Evolutionary conservation across 2,888 invertebrate species (phyloP).

Genomic region (Erynnis tages): DNA sequence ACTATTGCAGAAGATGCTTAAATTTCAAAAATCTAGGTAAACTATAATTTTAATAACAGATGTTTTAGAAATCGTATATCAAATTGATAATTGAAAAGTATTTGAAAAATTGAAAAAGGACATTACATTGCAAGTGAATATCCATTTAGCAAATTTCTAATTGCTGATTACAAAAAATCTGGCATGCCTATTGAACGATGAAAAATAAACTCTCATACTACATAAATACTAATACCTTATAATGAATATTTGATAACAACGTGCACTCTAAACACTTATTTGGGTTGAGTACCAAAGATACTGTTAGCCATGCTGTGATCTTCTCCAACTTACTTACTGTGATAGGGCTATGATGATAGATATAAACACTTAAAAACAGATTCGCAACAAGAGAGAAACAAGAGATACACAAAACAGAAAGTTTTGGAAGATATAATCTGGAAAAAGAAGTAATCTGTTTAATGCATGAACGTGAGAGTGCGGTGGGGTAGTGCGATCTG

Average conservation of each 20-base stretch:
- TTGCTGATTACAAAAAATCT: conserved; percentile 42
- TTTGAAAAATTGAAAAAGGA: neutral
- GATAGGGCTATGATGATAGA: conserved; percentile 58
- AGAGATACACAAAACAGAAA: conserved; percentile 52
- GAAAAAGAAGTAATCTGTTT: conserved; percentile 53
- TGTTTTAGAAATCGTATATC: conserved; percentile 6
- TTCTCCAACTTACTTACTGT: conserved; percentile 50
- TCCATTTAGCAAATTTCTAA: conserved; percentile 24
- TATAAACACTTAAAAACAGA: conserved; percentile 52
- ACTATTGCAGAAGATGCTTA: conserved; percentile 19
- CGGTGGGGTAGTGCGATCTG: conserved; percentile 59
- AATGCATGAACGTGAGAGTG: conserved; percentile 67
- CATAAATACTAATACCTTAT: conserved; percentile 65
- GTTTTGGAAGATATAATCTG: conserved; percentile 54
- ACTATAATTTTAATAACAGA: conserved; percentile 12
- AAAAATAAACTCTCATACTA: conserved; percentile 60
- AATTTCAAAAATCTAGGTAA: conserved; percentile 8
- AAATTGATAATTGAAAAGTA: conserved; percentile 11
- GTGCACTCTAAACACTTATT: conserved; percentile 78
- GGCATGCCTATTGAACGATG: conserved; percentile 66
- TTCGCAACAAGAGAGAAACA: conserved; percentile 55
- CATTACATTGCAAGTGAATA: conserved; percentile 6
- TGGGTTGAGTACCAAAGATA: conserved; percentile 63
- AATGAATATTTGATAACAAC: conserved; percentile 66
- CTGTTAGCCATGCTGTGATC: conserved; percentile 71